Base-by-base conservation (phyloP, 1,140 invertebrate species). In the Pogonomyrmex californicus region DNA sequence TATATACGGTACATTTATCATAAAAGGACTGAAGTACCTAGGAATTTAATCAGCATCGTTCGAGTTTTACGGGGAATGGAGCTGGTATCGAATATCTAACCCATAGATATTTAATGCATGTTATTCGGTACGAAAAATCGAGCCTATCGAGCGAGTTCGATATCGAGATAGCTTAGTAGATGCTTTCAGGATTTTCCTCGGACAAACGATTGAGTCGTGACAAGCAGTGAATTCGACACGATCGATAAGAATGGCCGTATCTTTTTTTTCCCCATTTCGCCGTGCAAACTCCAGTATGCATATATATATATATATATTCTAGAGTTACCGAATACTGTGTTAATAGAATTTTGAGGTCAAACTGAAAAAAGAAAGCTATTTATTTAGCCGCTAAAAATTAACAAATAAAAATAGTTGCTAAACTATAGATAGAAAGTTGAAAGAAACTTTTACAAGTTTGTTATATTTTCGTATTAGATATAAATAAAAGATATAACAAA, bases 241-340 rank as follows among this genome's bases (percentile, higher is more conserved):
- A 85, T 85, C 82, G 73, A 85, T 85, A 85, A 85, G 82, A 85
- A 85, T 49, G 54, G 38, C 66, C 2, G 30, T 83, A 47, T 83
- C 23, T 54, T 65, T 78, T 83, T 83, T 63, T 76, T 76, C 33
- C 7, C 36, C 38, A 10, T 51, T 54, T 60, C 12, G 36, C 36
- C 51, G 66, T 82, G 9, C n/a, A 66, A 82, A 71, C 6, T 73
- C 41, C 17, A 12, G 6, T 60, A 73, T 12, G 14, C 66, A 49
- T n/a, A 6, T 36, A 81, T 12, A 10, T n/a, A 4, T 73, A 30
- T 23, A 60, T n/a, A 49, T 17, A 14, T 47, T 14, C 23, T 10
- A n/a, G 3, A 71, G 10, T 10, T 82, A 71, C 9, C 49, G n/a
- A 68, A 66, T 79, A 38, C 3, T 47, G 23, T 23, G 23, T 23